Evolutionary conservation across 2,113 vertebrate genomes (phyloP).

Genomic region (Clinocottus analis): DNA sequence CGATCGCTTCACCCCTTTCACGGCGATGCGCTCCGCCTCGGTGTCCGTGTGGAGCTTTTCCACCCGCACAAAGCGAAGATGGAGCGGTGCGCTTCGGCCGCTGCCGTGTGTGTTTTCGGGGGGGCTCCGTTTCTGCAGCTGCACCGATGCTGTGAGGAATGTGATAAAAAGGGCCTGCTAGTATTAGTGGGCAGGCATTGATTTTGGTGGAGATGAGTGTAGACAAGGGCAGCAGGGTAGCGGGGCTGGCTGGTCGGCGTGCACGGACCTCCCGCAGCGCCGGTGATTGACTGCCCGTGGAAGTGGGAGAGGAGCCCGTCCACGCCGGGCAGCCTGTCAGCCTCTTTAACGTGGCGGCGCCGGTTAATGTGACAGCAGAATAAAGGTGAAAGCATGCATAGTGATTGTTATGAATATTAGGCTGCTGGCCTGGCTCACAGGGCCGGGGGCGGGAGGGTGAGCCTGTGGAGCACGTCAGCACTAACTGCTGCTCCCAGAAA

Average conservation of each 20-base stretch:
- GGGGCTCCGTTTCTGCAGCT: constrained; percentile 15
- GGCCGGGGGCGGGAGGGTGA: constrained; percentile 44
- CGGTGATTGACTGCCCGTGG: constrained; percentile 22
- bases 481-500: constrained; percentile 45
- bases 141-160: constrained; percentile 40
- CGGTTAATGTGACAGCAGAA: background rate
- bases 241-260: constrained; percentile 39
- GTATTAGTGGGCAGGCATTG: constrained; percentile 65
- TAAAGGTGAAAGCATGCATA: background rate
- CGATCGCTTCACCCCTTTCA: background rate
- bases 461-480: constrained; percentile 74
- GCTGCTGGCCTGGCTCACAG: constrained; percentile 62
- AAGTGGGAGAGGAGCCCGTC: constrained; percentile 32
- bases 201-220: constrained; percentile 66
- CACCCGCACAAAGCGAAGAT: constrained; percentile 62
- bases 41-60: constrained; percentile 10
- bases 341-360: background rate
- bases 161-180: constrained; percentile 60
- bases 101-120: background rate
- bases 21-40: background rate
- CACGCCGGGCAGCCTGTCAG: constrained; percentile 4
- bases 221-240: constrained; percentile 49
- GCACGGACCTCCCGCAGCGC: constrained; percentile 58
- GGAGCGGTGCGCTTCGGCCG: constrained; percentile 32
- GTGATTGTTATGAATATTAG: constrained; percentile 31